Evolutionary conservation across 2,113 vertebrate species (phyloP).

Genomic region (Antechinus flavipes): DNA sequence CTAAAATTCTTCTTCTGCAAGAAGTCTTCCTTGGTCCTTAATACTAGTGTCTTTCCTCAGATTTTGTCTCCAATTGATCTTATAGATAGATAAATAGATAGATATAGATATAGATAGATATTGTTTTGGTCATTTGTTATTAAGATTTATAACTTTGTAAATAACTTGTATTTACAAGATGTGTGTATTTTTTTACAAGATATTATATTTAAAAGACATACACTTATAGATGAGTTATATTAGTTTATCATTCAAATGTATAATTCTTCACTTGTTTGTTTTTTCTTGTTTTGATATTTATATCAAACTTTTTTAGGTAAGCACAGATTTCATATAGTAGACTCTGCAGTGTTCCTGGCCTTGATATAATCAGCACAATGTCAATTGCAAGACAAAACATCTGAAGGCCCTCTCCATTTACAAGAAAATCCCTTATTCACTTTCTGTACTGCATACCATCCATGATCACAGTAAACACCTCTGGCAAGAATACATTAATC

Average conservation of each 20-base stretch:
- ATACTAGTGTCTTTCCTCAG: background rate
- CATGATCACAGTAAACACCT: background rate
- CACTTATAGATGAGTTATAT: background rate
- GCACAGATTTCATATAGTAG: background rate
- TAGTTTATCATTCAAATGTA: background rate
- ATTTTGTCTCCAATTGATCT: background rate
- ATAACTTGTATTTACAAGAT: background rate
- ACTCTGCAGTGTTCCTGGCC: background rate
- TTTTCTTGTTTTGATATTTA: background rate
- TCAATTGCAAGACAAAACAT: background rate
- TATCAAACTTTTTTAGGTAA: background rate
- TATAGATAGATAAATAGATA: background rate
- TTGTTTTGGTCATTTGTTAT: background rate
- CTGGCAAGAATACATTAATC: background rate
- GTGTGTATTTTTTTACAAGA: background rate
- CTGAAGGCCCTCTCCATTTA: background rate
- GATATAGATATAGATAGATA: background rate
- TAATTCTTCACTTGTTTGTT: background rate
- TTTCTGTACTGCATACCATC: background rate
- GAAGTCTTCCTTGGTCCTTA: background rate
- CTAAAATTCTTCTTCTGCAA: background rate
- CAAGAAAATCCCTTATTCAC: background rate
- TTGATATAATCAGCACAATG: background rate
- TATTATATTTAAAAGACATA: background rate
- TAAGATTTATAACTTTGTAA: background rate